Conservation (phyloP, 2,113 vertebrate genomes). For the Heteronetta atricapilla region DNA sequence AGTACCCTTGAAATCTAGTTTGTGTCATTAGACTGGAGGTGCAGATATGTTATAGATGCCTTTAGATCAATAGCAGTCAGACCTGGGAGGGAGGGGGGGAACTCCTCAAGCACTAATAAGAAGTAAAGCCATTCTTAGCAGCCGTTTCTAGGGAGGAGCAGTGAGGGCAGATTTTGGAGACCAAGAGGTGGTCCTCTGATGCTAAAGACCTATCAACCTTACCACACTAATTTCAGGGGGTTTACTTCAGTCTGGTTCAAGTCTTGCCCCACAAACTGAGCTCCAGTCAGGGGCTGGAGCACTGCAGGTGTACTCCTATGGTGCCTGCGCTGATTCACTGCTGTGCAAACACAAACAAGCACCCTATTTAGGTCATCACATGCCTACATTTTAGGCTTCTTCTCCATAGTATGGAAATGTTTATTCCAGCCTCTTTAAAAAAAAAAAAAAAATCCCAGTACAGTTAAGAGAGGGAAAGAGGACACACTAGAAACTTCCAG, state of each 20-base stretch:
- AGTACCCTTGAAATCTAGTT: constrained; percentile 37
- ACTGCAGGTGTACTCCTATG: rapidly evolving
- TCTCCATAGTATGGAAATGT: background rate
- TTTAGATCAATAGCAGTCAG: constrained; percentile 1
- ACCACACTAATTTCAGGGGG: background rate
- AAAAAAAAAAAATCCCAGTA: background rate
- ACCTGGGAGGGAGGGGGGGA: constrained; percentile 28
- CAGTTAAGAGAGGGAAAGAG: background rate
- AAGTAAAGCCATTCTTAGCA: background rate
- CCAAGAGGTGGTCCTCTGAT: background rate
- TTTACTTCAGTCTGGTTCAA: background rate
- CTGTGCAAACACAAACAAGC: background rate
- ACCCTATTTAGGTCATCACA: background rate
- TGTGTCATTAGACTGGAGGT: constrained; percentile 30
- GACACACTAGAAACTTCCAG: constrained; percentile 10
- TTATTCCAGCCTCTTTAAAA: background rate
- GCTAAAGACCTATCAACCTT: background rate
- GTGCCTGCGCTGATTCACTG: background rate
- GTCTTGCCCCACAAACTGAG: background rate
- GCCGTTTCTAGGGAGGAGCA: background rate
- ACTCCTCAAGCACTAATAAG: constrained; percentile 27
- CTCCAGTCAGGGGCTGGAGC: background rate
- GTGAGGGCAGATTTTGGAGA: background rate
- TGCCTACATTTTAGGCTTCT: background rate
- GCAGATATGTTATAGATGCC: constrained; percentile 14